These are phyloP conservation scores for Enteromius unitaeniatus DNA, from an alignment of 2,797 vertebrate genomes.

Conservation along the genomic window DNA sequence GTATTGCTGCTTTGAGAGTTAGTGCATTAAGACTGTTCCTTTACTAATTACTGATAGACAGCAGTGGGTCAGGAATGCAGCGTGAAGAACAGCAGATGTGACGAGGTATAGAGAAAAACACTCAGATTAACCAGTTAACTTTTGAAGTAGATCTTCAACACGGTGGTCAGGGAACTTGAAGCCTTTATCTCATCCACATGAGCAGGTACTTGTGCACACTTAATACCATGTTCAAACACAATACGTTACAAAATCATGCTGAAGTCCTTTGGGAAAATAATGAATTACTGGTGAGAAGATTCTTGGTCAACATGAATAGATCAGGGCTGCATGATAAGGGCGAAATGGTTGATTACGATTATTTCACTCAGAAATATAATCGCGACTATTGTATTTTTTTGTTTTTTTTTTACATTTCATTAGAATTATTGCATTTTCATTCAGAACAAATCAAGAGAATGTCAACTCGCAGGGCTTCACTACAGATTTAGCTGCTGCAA, in stretches of 20 bases:
- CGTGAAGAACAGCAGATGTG: not conserved
- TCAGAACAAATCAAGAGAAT: not conserved
- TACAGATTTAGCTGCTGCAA: not conserved
- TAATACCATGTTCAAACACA: constrained; percentile 9
- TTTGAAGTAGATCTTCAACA: constrained; percentile 3
- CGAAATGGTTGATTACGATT: not conserved
- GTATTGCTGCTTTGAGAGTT: constrained; percentile 43
- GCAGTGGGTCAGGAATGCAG: not conserved
- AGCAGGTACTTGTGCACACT: constrained; percentile 23
- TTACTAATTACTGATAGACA: constrained; percentile 24
- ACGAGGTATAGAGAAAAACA: not conserved
- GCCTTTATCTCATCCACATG: not conserved
- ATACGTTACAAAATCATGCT: constrained; percentile 29
- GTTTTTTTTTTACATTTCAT: not conserved
- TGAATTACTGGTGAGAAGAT: not conserved
- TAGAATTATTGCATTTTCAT: not conserved
- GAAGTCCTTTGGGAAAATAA: not conserved
- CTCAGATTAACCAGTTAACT: not conserved
- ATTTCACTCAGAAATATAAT: not conserved
- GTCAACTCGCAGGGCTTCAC: not conserved
- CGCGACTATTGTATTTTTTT: not conserved
- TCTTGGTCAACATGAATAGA: not conserved
- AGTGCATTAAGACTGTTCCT: constrained; percentile 23
- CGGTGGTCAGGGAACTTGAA: not conserved
- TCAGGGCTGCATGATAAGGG: not conserved